Conservation (phyloP, 2,113 vertebrate species). For the Calidris pugnax region DNA sequence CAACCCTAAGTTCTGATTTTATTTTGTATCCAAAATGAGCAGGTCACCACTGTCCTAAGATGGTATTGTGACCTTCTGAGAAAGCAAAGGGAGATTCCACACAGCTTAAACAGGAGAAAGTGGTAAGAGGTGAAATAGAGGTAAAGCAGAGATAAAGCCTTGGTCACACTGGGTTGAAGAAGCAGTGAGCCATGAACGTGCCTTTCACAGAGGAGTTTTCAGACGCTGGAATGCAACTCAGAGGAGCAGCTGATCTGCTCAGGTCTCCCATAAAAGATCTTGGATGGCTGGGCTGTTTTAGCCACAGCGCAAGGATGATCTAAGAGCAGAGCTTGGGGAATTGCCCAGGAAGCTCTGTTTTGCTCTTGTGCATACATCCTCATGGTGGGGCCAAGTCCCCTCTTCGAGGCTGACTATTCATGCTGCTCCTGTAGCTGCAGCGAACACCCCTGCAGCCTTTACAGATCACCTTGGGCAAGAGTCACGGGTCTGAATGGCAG, state of each 20-base stretch:
- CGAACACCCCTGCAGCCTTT: rapidly evolving
- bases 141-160: not conserved
- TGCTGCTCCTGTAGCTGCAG: not conserved
- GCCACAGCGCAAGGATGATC: not conserved
- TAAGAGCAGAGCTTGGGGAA: not conserved
- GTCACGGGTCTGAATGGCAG: not conserved
- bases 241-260: not conserved
- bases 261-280: not conserved
- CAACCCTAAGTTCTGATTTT: not conserved
- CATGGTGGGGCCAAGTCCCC: not conserved
- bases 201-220: not conserved
- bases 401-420: not conserved
- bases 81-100: not conserved
- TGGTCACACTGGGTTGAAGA: not conserved
- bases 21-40: not conserved
- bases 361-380: not conserved
- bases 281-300: not conserved
- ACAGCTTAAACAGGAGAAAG: not conserved
- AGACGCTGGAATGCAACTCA: not conserved
- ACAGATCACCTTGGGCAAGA: not conserved
- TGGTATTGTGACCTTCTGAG: not conserved
- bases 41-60: not conserved
- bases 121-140: not conserved
- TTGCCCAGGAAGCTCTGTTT: not conserved
- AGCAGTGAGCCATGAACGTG: not conserved